Evolutionary conservation across 2,888 invertebrate species (phyloP).

Genomic region (Julus scanicus): DNA sequence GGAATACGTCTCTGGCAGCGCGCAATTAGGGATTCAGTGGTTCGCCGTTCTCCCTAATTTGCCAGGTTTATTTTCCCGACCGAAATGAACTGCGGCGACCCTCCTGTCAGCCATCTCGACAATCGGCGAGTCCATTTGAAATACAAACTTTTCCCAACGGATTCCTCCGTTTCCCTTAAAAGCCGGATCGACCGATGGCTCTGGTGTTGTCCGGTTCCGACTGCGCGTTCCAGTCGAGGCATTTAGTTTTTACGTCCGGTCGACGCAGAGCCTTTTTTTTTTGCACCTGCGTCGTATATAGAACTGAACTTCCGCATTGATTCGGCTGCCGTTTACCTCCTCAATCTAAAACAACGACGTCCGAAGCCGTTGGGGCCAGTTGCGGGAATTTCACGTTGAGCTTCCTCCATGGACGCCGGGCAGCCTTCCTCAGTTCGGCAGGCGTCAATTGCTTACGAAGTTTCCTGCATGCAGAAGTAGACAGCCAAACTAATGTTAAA

Average conservation of each 20-base stretch:
- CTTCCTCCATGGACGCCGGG: constrained; percentile 79
- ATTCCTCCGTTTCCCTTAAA: not conserved
- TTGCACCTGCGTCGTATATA: not conserved
- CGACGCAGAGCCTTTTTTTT: not conserved
- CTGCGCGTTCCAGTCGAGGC: not conserved
- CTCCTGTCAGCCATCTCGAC: not conserved
- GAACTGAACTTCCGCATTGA: constrained; percentile 41
- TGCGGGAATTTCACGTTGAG: constrained; percentile 56
- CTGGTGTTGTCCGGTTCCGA: not conserved
- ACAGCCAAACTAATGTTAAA: constrained; percentile 56
- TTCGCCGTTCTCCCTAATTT: not conserved
- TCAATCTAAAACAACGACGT: constrained; percentile 56
- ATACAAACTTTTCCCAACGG: constrained; percentile 40
- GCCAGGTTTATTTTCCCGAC: not conserved
- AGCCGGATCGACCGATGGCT: constrained; percentile 15
- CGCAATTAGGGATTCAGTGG: not conserved
- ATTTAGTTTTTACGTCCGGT: constrained; percentile 7
- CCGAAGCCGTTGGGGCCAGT: constrained; percentile 51
- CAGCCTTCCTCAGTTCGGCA: constrained; percentile 82
- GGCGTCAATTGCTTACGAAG: constrained; percentile 83
- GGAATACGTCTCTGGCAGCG: not conserved
- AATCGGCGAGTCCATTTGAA: not conserved
- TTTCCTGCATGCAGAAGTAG: constrained; percentile 72
- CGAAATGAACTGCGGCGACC: constrained; percentile 14
- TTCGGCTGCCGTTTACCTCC: constrained; percentile 27